These are phyloP conservation scores for Platanista minor DNA, from an alignment of 2,113 vertebrate genomes.

Conservation along the genomic window DNA sequence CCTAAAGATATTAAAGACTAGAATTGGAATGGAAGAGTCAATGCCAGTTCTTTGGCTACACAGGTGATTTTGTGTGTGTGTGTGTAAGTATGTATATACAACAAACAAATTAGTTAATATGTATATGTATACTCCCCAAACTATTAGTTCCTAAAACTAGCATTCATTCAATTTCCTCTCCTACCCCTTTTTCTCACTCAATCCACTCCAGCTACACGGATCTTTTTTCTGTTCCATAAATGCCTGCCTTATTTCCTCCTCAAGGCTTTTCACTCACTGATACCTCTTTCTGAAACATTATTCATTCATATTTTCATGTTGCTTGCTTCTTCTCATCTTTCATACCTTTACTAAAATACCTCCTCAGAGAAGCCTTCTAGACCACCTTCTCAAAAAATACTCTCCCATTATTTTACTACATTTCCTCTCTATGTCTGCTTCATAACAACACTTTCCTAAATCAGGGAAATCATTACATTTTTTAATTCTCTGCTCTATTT, in stretches of 20 bases:
- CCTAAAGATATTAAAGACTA: background rate
- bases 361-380: background rate
- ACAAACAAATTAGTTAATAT: background rate
- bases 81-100: background rate
- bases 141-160: background rate
- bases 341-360: background rate
- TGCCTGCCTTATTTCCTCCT: too few species aligned
- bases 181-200: background rate
- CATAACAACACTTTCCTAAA: background rate
- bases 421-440: background rate
- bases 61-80: rapidly evolving
- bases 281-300: background rate
- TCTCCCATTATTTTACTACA: background rate
- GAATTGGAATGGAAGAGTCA: background rate
- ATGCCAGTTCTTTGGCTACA: background rate
- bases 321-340: background rate
- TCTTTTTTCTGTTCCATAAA: background rate
- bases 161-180: background rate
- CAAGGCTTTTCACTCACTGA: background rate
- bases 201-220: too few species aligned
- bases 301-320: background rate
- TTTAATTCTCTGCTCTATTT: background rate
- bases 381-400: background rate
- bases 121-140: background rate
- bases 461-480: background rate